phyloP scores from a whole-genome alignment of 2,888 invertebrate genomes.

The Myopa tessellatipennis region DNA sequence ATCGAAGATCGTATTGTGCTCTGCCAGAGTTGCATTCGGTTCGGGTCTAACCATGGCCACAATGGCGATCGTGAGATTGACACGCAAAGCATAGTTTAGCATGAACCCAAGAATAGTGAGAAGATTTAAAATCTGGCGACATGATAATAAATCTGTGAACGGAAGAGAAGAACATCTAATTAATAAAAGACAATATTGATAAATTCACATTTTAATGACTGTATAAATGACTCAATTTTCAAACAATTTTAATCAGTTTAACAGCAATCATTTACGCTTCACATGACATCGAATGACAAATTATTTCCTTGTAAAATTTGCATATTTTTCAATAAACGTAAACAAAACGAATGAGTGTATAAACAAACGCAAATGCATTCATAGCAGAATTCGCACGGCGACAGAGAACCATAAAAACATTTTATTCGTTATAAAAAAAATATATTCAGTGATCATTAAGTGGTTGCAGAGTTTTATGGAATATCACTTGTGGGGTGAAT shows the following conservation, averaged over 20 bases:
- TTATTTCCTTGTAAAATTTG: not conserved
- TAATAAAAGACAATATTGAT: not conserved
- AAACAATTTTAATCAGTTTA: too few relatives aligned
- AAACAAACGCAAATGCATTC: not conserved
- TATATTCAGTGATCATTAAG: not conserved
- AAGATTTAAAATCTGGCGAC: slow-evolving; percentile 83
- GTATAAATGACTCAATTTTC: not conserved
- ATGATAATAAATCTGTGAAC: slow-evolving; percentile 75
- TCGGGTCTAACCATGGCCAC: slow-evolving; percentile 78
- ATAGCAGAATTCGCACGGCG: too few relatives aligned
- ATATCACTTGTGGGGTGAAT: slow-evolving; percentile 19
- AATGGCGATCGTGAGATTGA: slow-evolving; percentile 87
- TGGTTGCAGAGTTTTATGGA: slow-evolving; percentile 4
- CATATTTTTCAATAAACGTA: not conserved
- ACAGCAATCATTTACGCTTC: not conserved
- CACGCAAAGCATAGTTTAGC: slow-evolving; percentile 89
- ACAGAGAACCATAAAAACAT: too few relatives aligned
- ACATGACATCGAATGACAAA: not conserved
- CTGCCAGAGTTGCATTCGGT: slow-evolving; percentile 24
- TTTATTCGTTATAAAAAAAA: not conserved
- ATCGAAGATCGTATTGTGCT: slow-evolving; percentile 25
- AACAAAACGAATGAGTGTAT: not conserved
- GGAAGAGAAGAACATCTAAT: not conserved
- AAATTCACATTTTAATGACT: not conserved
- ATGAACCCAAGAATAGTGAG: slow-evolving; percentile 90